Conservation (phyloP, 2,888 invertebrate genomes). For the Sericinus montela region DNA sequence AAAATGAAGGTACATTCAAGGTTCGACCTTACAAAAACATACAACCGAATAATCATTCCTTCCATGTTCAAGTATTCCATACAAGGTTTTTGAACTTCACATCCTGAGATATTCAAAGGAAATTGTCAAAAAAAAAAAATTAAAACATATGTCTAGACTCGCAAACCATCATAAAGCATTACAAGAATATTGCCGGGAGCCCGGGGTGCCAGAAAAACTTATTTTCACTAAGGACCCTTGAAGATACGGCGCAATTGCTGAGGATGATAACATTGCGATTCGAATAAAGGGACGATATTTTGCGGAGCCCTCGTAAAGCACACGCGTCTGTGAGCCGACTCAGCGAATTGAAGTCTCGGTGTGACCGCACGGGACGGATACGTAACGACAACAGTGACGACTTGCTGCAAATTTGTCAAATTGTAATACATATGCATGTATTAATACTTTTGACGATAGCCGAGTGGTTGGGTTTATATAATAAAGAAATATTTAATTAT, state of each 20-base stretch:
- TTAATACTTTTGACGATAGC: too few relatives aligned
- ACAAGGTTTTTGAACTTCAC: too few relatives aligned
- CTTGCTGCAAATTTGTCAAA: too few relatives aligned
- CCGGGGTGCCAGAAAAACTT: constrained; percentile 28
- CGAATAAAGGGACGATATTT: constrained; percentile 54
- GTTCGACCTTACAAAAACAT: too few relatives aligned
- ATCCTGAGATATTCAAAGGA: too few relatives aligned
- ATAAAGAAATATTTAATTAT: too few relatives aligned
- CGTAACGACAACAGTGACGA: constrained; percentile 18
- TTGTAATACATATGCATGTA: too few relatives aligned
- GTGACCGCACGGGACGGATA: constrained; percentile 23
- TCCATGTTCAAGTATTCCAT: too few relatives aligned
- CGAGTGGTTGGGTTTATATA: too few relatives aligned
- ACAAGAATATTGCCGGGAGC: constrained; percentile 28
- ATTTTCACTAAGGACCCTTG: constrained; percentile 33
- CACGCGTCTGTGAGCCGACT: constrained; percentile 50
- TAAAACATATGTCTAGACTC: constrained; percentile 6
- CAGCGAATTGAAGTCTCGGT: constrained; percentile 34
- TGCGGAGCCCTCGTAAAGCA: constrained; percentile 54
- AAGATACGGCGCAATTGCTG: constrained; percentile 30
- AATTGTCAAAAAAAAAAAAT: neutral
- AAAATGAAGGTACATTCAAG: too few relatives aligned
- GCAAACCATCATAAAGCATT: constrained; percentile 13
- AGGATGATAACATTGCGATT: constrained; percentile 56
- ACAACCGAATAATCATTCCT: too few relatives aligned